A percentile compares a stretch with the other conserved stretches of the same genome.
phyloP scores from a whole-genome alignment of 2,888 invertebrate genomes.

The Oxyteleia sp. region DNA sequence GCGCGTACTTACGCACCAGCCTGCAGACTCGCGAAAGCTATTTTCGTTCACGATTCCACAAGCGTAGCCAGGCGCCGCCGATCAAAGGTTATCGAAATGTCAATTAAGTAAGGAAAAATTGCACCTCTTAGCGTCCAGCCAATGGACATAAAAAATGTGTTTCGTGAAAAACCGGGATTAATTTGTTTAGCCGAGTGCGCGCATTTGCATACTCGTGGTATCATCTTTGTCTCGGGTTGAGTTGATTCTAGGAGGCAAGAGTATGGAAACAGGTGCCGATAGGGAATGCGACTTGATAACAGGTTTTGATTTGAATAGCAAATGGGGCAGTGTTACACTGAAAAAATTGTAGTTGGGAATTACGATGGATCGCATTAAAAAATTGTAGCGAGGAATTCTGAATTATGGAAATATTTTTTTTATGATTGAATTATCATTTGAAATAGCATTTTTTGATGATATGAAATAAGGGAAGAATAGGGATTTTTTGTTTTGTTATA shows the following conservation, averaged over 20 bases:
- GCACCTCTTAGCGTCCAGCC: constrained; percentile 33
- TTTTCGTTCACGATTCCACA: constrained; percentile 49
- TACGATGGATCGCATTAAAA: too few relatives aligned
- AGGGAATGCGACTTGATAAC: constrained; percentile 45
- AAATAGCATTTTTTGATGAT: too few relatives aligned
- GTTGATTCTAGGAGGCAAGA: constrained; percentile 28
- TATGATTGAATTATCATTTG: too few relatives aligned
- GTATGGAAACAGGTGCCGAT: constrained; percentile 53
- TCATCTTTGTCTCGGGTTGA: constrained; percentile 35
- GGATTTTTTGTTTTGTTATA: too few relatives aligned
- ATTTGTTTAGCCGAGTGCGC: constrained; percentile 18
- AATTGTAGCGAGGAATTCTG: too few relatives aligned
- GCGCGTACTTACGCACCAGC: constrained; percentile 36
- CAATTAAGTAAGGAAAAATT: constrained; percentile 76
- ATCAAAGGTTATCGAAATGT: constrained; percentile 80
- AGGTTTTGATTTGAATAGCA: constrained; percentile 50
- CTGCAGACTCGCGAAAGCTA: constrained; percentile 40
- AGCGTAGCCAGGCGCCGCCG: constrained; percentile 32
- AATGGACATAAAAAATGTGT: constrained; percentile 14
- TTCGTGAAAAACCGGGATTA: constrained; percentile 6
- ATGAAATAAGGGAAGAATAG: too few relatives aligned
- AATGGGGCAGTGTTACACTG: constrained; percentile 59
- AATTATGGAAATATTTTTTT: too few relatives aligned
- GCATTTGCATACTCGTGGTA: constrained; percentile 46
- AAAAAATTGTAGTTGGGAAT: not conserved